Percentiles rank a stretch among this genome's conserved stretches.
Conservation (phyloP, 2,797 vertebrate genomes). For the Falco rusticolus region DNA sequence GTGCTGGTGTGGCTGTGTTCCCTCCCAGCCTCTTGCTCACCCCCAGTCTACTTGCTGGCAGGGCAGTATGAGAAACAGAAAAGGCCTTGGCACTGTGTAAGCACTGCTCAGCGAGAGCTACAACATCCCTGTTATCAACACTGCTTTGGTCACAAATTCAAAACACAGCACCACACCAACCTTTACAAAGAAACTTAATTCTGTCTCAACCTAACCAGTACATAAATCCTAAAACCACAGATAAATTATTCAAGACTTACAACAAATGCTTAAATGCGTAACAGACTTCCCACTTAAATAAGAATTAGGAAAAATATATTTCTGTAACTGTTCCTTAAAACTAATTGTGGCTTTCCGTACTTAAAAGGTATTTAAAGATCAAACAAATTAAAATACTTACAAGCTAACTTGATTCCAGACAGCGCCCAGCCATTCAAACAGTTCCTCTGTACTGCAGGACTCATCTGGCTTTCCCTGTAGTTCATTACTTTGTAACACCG, state of each 20-base stretch:
- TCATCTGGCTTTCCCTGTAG: slow-evolving; percentile 70
- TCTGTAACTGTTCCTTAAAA: neutral
- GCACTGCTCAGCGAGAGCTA: neutral
- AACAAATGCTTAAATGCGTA: neutral
- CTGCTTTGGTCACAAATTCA: neutral
- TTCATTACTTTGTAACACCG: slow-evolving; percentile 73
- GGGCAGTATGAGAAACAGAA: accelerated
- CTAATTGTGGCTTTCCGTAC: neutral
- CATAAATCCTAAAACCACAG: neutral
- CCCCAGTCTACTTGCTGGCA: neutral
- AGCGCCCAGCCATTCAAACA: slow-evolving; percentile 92
- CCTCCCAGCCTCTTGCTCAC: neutral
- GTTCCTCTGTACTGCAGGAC: slow-evolving; percentile 78
- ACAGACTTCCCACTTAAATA: neutral
- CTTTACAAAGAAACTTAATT: neutral
- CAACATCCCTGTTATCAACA: neutral
- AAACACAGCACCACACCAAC: neutral
- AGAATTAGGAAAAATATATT: no score
- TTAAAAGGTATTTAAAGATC: neutral
- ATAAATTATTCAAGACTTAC: neutral
- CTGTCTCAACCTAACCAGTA: neutral
- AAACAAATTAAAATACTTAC: slow-evolving; percentile 73
- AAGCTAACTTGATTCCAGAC: slow-evolving; percentile 77
- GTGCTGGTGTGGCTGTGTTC: neutral
- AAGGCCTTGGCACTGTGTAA: neutral